Evolutionary conservation across 2,113 vertebrate species (phyloP).

Genomic region (Myotis brandtii): DNA sequence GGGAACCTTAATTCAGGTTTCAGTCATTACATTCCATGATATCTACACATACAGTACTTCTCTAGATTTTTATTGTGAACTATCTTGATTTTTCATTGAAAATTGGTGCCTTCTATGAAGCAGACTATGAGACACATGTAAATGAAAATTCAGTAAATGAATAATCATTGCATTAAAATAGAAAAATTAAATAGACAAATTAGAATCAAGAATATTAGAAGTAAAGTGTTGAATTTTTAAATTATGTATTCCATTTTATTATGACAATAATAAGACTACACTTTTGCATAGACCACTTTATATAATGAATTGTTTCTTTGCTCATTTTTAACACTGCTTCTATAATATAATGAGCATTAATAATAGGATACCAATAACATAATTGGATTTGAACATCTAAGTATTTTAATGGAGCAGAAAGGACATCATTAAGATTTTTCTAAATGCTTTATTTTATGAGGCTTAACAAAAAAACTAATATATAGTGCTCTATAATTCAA

Average conservation of each 20-base stretch:
- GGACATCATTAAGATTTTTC: conserved; percentile 68
- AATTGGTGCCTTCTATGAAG: not conserved
- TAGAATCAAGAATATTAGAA: conserved; percentile 9
- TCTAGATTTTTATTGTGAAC: not conserved
- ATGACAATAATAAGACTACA: not conserved
- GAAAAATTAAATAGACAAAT: not conserved
- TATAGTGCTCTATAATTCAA: not conserved
- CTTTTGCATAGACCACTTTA: not conserved
- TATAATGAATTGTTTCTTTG: not conserved
- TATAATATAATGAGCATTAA: conserved; percentile 19
- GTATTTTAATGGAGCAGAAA: conserved; percentile 56
- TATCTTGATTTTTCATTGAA: not conserved
- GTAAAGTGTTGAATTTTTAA: not conserved
- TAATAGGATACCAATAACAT: conserved; percentile 32
- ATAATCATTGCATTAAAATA: not conserved
- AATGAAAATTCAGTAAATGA: not conserved
- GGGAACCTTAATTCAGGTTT: not conserved
- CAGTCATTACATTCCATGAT: not conserved
- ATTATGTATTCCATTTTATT: not conserved
- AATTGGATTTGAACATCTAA: conserved; percentile 69
- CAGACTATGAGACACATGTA: not conserved
- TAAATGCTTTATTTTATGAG: conserved; percentile 63
- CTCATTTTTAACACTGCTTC: not conserved
- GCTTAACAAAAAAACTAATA: conserved; percentile 37
- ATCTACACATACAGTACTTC: rapidly evolving